These are phyloP conservation scores for Lamproptera curius DNA, from an alignment of 2,888 invertebrate genomes.

Conservation along the genomic window DNA sequence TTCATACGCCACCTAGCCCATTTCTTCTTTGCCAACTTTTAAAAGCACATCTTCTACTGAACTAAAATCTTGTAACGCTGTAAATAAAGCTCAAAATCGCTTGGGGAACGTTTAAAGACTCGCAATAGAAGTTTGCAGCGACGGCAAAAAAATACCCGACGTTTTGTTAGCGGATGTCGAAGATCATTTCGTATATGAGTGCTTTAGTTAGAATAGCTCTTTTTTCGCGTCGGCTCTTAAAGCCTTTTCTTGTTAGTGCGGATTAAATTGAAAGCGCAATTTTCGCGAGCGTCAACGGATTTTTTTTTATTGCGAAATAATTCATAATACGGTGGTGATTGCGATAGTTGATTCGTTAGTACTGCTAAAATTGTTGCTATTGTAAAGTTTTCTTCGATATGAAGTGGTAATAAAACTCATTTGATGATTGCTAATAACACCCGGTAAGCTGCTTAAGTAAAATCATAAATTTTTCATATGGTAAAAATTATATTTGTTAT, in stretches of 20 bases:
- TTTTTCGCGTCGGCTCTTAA: slow-evolving; percentile 16
- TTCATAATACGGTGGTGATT: too few relatives aligned
- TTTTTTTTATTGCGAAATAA: too few relatives aligned
- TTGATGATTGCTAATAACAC: too few relatives aligned
- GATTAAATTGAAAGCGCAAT: neutral
- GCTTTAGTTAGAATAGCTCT: slow-evolving; percentile 19
- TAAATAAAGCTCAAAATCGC: slow-evolving; percentile 13
- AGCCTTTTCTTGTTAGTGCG: slow-evolving; percentile 7
- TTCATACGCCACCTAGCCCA: slow-evolving; percentile 32
- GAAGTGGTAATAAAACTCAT: too few relatives aligned
- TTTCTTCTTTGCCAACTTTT: slow-evolving; percentile 26
- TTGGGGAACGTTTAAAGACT: neutral
- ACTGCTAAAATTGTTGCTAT: too few relatives aligned
- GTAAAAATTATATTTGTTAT: too few relatives aligned
- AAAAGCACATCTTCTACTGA: too few relatives aligned
- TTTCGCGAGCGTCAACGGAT: neutral
- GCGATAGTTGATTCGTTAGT: too few relatives aligned
- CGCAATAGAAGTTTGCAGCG: neutral
- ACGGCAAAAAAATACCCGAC: slow-evolving; percentile 15
- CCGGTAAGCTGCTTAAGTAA: too few relatives aligned
- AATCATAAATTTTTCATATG: too few relatives aligned
- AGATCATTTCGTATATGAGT: slow-evolving; percentile 23
- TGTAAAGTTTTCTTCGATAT: too few relatives aligned
- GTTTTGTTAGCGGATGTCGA: slow-evolving; percentile 19
- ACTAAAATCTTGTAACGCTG: slow-evolving; percentile 1